Percentiles rank a stretch among this genome's conserved stretches.
Evolutionary conservation across 2,797 vertebrate genomes (phyloP).

Genomic region (Rhinichthys osculus): DNA sequence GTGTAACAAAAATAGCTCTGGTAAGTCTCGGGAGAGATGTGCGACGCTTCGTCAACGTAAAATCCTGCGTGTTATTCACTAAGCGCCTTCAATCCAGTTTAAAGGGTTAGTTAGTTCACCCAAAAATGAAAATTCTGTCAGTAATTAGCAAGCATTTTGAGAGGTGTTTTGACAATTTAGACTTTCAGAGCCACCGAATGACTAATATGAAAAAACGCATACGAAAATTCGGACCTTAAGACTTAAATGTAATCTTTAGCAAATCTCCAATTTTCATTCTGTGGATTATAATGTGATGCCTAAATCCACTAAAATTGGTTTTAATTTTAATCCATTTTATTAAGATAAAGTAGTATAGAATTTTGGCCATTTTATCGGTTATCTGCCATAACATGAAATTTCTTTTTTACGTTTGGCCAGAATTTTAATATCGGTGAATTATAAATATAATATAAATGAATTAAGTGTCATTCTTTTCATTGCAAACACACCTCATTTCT

Average conservation of each 20-base stretch:
- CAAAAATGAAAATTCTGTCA: too few species aligned
- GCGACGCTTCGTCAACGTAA: background rate
- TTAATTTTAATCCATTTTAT: background rate
- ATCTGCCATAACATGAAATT: background rate
- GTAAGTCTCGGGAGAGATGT: slow-evolving; percentile 9
- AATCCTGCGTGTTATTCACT: background rate
- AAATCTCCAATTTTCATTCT: background rate
- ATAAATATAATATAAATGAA: background rate
- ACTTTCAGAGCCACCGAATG: too few species aligned
- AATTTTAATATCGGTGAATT: background rate
- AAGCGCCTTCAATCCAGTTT: background rate
- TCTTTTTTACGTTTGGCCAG: background rate
- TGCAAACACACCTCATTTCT: background rate
- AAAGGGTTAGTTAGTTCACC: too few species aligned
- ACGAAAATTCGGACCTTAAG: too few species aligned
- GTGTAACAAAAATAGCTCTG: slow-evolving; percentile 28
- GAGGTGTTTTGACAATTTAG: too few species aligned
- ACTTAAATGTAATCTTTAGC: too few species aligned
- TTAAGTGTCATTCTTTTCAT: background rate
- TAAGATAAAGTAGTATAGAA: background rate
- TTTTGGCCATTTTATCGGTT: background rate
- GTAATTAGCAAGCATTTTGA: too few species aligned
- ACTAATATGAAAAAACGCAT: too few species aligned
- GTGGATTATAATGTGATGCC: background rate
- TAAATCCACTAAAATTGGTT: background rate